phyloP scores from a whole-genome alignment of 2,113 vertebrate species.

The Pholis gunnellus region DNA sequence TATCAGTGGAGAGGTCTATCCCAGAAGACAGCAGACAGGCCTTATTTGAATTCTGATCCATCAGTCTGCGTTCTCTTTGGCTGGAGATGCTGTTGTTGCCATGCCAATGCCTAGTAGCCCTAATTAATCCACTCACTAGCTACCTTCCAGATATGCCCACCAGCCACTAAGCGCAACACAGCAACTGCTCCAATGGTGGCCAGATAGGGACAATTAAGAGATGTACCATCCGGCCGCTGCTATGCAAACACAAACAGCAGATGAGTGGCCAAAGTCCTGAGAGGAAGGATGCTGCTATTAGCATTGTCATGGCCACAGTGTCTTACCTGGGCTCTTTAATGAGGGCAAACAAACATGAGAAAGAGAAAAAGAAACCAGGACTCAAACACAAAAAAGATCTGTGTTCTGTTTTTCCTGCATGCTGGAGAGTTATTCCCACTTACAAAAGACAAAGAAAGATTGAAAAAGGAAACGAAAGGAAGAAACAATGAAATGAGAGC shows the following conservation, averaged over 20 bases:
- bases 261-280: constrained; percentile 71
- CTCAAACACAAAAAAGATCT: background rate
- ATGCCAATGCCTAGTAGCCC: constrained; percentile 58
- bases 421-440: background rate
- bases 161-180: constrained; percentile 22
- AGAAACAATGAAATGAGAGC: background rate
- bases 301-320: constrained; percentile 53
- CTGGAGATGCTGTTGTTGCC: constrained; percentile 45
- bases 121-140: constrained; percentile 40
- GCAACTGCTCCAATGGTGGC: constrained; percentile 23
- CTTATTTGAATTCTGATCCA: constrained; percentile 40
- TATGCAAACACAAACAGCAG: constrained; percentile 61
- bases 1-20: background rate
- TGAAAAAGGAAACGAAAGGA: background rate
- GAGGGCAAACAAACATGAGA: constrained; percentile 49
- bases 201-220: constrained; percentile 52
- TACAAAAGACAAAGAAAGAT: background rate
- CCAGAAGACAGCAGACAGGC: constrained; percentile 19
- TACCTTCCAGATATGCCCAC: constrained; percentile 26
- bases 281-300: constrained; percentile 40
- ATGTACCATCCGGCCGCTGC: constrained; percentile 32
- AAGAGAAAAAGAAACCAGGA: background rate
- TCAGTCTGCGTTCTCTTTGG: constrained; percentile 10
- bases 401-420: background rate
- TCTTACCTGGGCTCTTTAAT: constrained; percentile 22